Percentiles rank a stretch among this genome's conserved stretches.
phyloP scores from a whole-genome alignment of 1,140 invertebrate genomes.

The Schlechtendalia chinensis region DNA sequence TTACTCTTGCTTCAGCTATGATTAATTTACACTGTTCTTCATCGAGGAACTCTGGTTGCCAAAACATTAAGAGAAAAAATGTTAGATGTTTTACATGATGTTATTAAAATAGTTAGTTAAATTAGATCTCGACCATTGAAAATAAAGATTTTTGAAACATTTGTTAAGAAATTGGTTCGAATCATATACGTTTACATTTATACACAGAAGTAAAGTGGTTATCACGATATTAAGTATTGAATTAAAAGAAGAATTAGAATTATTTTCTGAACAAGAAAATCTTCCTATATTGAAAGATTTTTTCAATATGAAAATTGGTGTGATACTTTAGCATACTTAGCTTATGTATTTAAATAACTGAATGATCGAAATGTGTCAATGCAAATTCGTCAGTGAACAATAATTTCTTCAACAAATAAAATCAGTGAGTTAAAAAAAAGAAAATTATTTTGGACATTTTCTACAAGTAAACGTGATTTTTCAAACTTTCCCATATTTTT shows the following conservation, averaged over 20 bases:
- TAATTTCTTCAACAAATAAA: not conserved
- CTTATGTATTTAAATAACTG: not conserved
- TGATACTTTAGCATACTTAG: not conserved
- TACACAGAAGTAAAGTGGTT: not conserved
- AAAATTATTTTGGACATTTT: too few relatives aligned
- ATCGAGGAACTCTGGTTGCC: too few relatives aligned
- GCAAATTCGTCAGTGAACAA: not conserved
- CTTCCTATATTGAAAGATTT: not conserved
- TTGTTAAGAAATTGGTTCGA: slow-evolving; percentile 8
- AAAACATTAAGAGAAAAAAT: too few relatives aligned
- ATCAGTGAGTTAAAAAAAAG: not conserved
- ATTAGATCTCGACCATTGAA: not conserved
- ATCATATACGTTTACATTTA: too few relatives aligned
- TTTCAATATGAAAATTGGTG: slow-evolving; percentile 5
- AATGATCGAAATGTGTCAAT: not conserved
- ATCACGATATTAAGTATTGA: not conserved
- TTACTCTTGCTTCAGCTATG: too few relatives aligned
- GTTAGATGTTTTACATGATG: too few relatives aligned
- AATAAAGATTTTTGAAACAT: not conserved
- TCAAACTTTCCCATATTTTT: not conserved
- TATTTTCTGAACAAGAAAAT: slow-evolving; percentile 14
- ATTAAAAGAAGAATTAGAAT: slow-evolving; percentile 8
- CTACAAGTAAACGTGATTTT: too few relatives aligned
- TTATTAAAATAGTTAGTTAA: too few relatives aligned
- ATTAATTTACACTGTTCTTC: too few relatives aligned